Evolutionary conservation across 2,888 invertebrate genomes (phyloP).

Genomic region (Eupithecia dodoneata): DNA sequence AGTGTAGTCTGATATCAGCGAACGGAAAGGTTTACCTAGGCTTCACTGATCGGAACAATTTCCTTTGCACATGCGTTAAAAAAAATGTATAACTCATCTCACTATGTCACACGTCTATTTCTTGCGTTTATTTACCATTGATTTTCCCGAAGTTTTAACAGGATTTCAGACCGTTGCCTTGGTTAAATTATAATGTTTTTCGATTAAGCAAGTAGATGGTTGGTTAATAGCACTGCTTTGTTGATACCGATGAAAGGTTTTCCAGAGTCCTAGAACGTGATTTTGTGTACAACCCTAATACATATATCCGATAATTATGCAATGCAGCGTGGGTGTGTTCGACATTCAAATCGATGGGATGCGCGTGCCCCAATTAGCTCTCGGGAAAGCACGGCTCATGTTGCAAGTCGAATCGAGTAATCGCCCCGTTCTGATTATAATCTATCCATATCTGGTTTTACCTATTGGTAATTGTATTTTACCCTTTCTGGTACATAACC

Average conservation of each 20-base stretch:
- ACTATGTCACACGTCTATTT: neutral
- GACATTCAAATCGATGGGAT: conserved; percentile 16
- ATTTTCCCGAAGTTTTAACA: neutral
- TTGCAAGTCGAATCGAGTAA: neutral
- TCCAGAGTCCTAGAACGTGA: neutral
- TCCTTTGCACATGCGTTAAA: neutral
- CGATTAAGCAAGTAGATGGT: neutral
- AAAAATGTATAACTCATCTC: neutral
- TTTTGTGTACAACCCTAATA: conserved; percentile 6
- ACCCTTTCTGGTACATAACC: neutral
- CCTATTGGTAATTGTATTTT: neutral
- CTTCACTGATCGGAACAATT: neutral
- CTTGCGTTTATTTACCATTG: neutral
- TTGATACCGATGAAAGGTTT: neutral
- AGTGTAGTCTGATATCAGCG: neutral
- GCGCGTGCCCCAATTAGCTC: conserved; percentile 15
- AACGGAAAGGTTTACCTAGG: neutral
- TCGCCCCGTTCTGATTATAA: neutral
- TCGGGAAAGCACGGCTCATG: neutral
- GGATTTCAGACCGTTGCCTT: neutral
- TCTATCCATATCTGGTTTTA: neutral
- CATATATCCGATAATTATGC: conserved; percentile 8
- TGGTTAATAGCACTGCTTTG: neutral
- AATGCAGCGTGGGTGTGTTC: conserved; percentile 13
- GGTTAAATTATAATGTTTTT: neutral